Conservation (phyloP, 2,888 invertebrate species). For the Hoplodrina ambigua region DNA sequence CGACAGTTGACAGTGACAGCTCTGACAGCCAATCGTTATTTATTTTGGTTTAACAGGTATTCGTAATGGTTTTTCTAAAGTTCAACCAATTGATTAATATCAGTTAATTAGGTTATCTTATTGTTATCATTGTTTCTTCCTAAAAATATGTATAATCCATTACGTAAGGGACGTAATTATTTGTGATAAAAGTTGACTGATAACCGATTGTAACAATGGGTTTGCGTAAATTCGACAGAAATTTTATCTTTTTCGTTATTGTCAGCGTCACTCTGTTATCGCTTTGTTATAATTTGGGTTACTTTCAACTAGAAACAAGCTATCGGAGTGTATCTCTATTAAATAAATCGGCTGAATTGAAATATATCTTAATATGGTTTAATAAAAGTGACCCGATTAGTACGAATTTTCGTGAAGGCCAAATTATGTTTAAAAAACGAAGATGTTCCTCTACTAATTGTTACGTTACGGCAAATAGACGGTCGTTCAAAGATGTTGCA, state of each 20-base stretch:
- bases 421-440: slow-evolving; percentile 68
- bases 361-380: slow-evolving; percentile 78
- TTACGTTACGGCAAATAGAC: slow-evolving; percentile 71
- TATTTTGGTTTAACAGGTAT: too few relatives aligned
- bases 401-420: slow-evolving; percentile 66
- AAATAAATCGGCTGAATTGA: slow-evolving; percentile 46
- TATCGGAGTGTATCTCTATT: too few relatives aligned
- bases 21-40: too few relatives aligned
- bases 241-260: slow-evolving; percentile 1
- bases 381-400: slow-evolving; percentile 66
- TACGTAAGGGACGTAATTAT: not conserved
- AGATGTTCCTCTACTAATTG: slow-evolving; percentile 77
- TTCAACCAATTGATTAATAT: too few relatives aligned
- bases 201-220: not conserved
- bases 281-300: slow-evolving; percentile 5
- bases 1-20: too few relatives aligned
- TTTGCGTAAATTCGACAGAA: not conserved
- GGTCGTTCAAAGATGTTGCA: slow-evolving; percentile 63
- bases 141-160: too few relatives aligned
- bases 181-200: not conserved
- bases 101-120: too few relatives aligned
- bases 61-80: too few relatives aligned
- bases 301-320: not conserved
- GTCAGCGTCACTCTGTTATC: not conserved
- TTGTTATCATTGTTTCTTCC: too few relatives aligned